Conservation (phyloP, 2,888 invertebrate species). For the Strigamia transsilvanica region DNA sequence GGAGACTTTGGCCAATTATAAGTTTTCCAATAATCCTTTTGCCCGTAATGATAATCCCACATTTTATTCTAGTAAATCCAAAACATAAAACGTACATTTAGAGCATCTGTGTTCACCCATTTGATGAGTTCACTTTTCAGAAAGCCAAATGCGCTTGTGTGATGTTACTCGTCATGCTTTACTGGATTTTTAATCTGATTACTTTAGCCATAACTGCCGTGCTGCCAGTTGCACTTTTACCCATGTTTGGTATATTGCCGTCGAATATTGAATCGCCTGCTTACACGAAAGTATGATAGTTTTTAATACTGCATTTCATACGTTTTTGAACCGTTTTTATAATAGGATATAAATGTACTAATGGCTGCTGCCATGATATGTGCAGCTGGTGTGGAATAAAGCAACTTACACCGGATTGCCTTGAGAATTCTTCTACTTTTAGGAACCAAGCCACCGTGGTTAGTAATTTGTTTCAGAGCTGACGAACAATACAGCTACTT, state of each 20-base stretch:
- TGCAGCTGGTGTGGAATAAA: constrained; percentile 55
- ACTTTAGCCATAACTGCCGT: constrained; percentile 59
- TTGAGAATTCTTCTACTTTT: constrained; percentile 50
- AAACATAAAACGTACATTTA: too few relatives aligned
- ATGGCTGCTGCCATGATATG: constrained; percentile 54
- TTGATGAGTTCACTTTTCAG: constrained; percentile 56
- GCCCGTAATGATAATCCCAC: background rate
- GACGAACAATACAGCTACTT: constrained; percentile 39
- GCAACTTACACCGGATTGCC: constrained; percentile 55
- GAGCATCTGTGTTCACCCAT: too few relatives aligned
- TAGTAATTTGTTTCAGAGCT: background rate
- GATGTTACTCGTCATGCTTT: constrained; percentile 58
- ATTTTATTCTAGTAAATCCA: background rate
- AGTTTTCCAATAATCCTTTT: background rate
- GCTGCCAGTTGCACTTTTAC: constrained; percentile 57
- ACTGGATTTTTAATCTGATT: constrained; percentile 58
- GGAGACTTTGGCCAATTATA: background rate
- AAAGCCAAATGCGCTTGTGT: constrained; percentile 60
- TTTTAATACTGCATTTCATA: background rate
- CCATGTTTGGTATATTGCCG: background rate
- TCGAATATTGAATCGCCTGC: background rate
- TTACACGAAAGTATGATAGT: background rate
- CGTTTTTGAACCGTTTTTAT: constrained; percentile 54
- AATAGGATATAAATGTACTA: constrained; percentile 55
- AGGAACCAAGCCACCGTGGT: constrained; percentile 54